Base-by-base conservation (phyloP, 2,797 vertebrate genomes). In the Schizopygopsis malacanthus region DNA sequence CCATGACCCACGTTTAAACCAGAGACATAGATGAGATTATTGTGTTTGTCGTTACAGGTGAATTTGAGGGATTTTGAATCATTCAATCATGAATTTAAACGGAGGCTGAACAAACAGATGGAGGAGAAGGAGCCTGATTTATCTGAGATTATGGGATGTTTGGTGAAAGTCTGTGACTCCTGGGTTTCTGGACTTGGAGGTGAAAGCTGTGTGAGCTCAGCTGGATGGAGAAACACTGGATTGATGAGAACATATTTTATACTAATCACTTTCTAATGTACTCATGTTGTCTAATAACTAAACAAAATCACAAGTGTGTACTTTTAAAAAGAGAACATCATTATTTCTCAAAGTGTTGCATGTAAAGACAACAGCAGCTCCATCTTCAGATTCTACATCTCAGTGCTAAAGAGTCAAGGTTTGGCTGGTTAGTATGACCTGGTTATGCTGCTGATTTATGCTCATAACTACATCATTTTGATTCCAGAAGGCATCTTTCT, bases 161-260 rank as follows among this genome's bases (percentile, higher is more conserved):
- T 59, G 15, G 4, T 56, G 75, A 41, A 75, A 7, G 33, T 78
- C 33, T 78, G 20, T 15, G 75, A 77, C 75, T 77, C 50, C 33
- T 56, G 75, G 18, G 75, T 77, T 77, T 77, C 6, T 39, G 33
- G 0, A 2, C 12, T 75, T 75, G 45, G 72, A 75, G 45, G 15
- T 9, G 15, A 75, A 33, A 28, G n/a, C 45, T 5, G n/a, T 2
- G 7, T n/a, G 52, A 59, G 11, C 75, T 78, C 52, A 77, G 65
- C 33, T 69, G 33, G 59, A 63, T 0, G n/a, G 4, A 69, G 52
- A 59, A 37, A 39, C 18, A 12, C 9, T 11, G 45, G 28, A 59
- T 78, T 41, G 39, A 59, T 78, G 75, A 41, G 50, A 54, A 39
- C 73, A 56, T 78, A 39, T 15, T 59, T 59, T 37, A 78, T 16